phyloP scores from a whole-genome alignment of 2,797 vertebrate species.

The Argentina silus region DNA sequence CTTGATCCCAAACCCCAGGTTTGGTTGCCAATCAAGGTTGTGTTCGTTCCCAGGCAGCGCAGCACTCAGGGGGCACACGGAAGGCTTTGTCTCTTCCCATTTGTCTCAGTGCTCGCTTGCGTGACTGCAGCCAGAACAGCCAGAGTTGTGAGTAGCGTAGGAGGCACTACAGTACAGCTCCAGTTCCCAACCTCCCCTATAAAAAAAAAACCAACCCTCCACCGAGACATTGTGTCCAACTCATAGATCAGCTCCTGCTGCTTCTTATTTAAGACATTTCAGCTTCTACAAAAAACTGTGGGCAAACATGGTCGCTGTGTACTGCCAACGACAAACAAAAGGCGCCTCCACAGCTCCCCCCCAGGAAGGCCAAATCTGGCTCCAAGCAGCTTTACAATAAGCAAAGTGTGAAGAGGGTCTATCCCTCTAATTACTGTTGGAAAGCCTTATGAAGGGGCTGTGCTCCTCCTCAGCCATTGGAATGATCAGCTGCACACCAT shows the following conservation, averaged over 20 bases:
- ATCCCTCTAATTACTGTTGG: conserved; percentile 56
- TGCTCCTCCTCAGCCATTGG: conserved; percentile 37
- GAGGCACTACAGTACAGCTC: conserved; percentile 55
- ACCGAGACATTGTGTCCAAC: conserved; percentile 40
- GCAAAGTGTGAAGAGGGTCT: conserved; percentile 36
- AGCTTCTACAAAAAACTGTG: conserved; percentile 36
- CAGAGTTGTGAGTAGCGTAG: conserved; percentile 42
- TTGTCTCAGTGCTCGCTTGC: conserved; percentile 69
- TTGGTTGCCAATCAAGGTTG: conserved; percentile 64
- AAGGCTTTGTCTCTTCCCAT: conserved; percentile 76
- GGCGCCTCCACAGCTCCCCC: conserved; percentile 7
- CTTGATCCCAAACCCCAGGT: conserved; percentile 59
- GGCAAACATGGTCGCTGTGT: conserved; percentile 12
- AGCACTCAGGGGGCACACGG: conserved; percentile 64
- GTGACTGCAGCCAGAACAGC: conserved; percentile 65
- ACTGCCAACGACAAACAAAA: conserved; percentile 39
- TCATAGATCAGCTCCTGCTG: conserved; percentile 49
- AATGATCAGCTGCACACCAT: conserved; percentile 49
- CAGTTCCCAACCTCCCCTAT: conserved; percentile 48
- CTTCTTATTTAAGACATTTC: conserved; percentile 44
- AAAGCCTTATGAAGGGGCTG: conserved; percentile 46
- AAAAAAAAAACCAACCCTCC: conserved; percentile 14
- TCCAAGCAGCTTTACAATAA: conserved; percentile 44
- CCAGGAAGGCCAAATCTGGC: conserved; percentile 29
- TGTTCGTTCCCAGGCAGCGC: conserved; percentile 52